These are phyloP conservation scores for Troides aeacus DNA, from an alignment of 2,888 invertebrate species.

Conservation along the genomic window DNA sequence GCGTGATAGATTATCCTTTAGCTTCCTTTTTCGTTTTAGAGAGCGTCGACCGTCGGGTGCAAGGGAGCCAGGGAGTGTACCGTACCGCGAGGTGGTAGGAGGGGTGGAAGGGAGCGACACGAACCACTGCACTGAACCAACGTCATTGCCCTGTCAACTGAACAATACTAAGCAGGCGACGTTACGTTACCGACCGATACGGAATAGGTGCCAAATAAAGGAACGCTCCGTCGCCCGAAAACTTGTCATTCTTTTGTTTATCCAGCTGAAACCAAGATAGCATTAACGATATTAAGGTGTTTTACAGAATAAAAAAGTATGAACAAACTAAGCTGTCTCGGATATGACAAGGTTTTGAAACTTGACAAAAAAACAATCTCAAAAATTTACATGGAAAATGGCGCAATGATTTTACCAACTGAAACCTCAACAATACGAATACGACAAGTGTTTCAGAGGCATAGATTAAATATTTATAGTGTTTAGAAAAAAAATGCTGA, in stretches of 20 bases:
- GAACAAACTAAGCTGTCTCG: not conserved
- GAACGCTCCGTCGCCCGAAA: constrained; percentile 52
- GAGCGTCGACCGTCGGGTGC: constrained; percentile 76
- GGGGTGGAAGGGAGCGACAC: constrained; percentile 48
- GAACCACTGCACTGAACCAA: constrained; percentile 60
- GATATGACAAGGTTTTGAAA: not conserved
- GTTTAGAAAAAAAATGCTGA: no score
- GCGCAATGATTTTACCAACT: no score
- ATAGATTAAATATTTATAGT: no score
- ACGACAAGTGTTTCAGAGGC: no score
- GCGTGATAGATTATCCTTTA: constrained; percentile 79
- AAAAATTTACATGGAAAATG: no score
- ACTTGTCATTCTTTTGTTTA: constrained; percentile 40
- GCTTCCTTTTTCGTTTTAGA: constrained; percentile 77
- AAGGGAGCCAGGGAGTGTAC: constrained; percentile 50
- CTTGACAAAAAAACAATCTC: not conserved
- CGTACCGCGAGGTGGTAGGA: constrained; percentile 8
- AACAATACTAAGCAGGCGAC: constrained; percentile 77
- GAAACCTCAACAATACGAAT: no score
- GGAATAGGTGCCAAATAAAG: constrained; percentile 63
- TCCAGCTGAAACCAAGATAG: not conserved
- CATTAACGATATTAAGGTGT: not conserved
- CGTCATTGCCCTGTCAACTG: constrained; percentile 79
- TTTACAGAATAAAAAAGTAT: not conserved
- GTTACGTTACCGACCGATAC: constrained; percentile 62